Conservation (phyloP, 2,888 invertebrate genomes). For the Exephanes ischioxanthus region DNA sequence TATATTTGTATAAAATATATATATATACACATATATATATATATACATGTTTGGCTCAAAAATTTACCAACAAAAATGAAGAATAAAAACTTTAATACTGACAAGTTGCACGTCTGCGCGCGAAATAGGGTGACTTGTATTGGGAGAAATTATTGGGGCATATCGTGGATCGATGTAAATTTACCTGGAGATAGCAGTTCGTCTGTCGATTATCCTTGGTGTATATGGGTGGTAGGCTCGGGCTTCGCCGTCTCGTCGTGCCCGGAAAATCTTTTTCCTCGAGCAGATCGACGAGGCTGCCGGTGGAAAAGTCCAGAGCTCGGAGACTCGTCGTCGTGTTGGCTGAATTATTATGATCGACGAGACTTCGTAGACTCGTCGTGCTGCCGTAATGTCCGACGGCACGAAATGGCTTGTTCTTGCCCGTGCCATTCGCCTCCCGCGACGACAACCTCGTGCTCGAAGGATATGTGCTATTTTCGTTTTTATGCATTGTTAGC, state of each 20-base stretch:
- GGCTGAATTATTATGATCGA: constrained; percentile 71
- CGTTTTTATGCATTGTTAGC: background rate
- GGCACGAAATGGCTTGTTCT: constrained; percentile 75
- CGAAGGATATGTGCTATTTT: constrained; percentile 58
- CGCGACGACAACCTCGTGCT: constrained; percentile 74
- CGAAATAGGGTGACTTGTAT: background rate
- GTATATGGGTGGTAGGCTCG: constrained; percentile 90
- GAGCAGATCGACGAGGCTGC: constrained; percentile 84
- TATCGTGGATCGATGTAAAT: background rate
- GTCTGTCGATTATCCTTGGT: constrained; percentile 84
- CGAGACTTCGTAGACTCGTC: constrained; percentile 77
- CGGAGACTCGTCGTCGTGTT: constrained; percentile 73
- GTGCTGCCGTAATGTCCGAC: constrained; percentile 77
- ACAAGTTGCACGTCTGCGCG: background rate
- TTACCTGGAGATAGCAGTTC: constrained; percentile 49
- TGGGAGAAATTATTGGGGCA: background rate
- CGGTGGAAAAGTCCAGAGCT: constrained; percentile 75
- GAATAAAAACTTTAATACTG: too few relatives aligned
- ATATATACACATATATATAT: too few relatives aligned
- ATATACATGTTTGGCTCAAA: too few relatives aligned
- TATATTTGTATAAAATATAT: constrained; percentile 5
- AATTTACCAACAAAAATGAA: too few relatives aligned
- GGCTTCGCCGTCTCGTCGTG: constrained; percentile 87
- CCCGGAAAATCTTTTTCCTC: constrained; percentile 85
- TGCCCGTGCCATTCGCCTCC: constrained; percentile 73